These are phyloP conservation scores for Plodia interpunctella DNA, from an alignment of 1,140 invertebrate species.

Conservation along the genomic window DNA sequence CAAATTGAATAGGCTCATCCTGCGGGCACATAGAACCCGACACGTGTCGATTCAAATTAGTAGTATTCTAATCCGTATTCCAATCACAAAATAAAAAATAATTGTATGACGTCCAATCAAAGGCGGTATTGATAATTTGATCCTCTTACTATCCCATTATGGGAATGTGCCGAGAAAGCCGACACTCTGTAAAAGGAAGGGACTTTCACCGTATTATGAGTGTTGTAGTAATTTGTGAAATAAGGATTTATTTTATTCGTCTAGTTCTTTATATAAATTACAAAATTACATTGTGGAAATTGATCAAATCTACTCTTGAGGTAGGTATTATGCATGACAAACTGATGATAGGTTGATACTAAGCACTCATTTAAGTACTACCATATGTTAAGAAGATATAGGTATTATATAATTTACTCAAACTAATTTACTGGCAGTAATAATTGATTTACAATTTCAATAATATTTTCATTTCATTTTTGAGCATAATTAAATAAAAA, in stretches of 20 bases:
- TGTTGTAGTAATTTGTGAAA: not conserved
- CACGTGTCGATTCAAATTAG: not conserved
- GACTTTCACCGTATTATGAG: slow-evolving; percentile 24
- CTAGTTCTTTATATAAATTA: not conserved
- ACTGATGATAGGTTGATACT: too few species aligned
- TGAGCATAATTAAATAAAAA: too few species aligned
- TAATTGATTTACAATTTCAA: too few species aligned
- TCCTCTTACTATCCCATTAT: slow-evolving; percentile 40
- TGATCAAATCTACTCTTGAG: too few species aligned
- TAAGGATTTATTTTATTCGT: not conserved
- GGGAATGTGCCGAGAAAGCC: slow-evolving; percentile 40
- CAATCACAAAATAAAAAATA: slow-evolving; percentile 23
- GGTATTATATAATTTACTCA: too few species aligned
- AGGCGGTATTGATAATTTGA: slow-evolving; percentile 39
- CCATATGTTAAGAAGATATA: too few species aligned
- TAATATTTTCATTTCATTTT: too few species aligned
- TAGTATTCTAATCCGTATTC: slow-evolving; percentile 6
- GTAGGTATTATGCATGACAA: too few species aligned
- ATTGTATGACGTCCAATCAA: slow-evolving; percentile 22
- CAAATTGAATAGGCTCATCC: not conserved
- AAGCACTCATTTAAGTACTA: too few species aligned
- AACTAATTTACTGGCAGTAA: too few species aligned
- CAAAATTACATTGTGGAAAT: too few species aligned
- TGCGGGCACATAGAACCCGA: not conserved
- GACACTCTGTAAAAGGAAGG: slow-evolving; percentile 36